phyloP scores from a whole-genome alignment of 2,797 vertebrate genomes.

The Heterohyrax brucei region DNA sequence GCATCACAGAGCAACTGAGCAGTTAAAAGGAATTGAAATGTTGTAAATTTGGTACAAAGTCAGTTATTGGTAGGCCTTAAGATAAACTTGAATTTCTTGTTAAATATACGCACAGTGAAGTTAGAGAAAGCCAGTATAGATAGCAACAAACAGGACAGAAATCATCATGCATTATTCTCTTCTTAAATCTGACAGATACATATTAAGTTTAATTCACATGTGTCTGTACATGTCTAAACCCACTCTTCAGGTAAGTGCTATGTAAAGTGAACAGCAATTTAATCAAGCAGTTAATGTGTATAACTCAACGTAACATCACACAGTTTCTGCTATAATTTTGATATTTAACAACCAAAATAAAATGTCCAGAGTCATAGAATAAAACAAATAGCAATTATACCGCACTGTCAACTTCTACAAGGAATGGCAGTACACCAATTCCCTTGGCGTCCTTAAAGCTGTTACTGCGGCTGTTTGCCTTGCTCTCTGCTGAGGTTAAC shows the following conservation, averaged over 20 bases:
- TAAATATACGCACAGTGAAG: not conserved
- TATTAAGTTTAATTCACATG: not conserved
- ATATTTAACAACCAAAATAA: constrained; percentile 59
- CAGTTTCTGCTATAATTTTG: constrained; percentile 67
- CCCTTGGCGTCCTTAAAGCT: constrained; percentile 24
- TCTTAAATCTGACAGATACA: not conserved
- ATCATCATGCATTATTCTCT: not conserved
- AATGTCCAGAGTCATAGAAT: constrained; percentile 32
- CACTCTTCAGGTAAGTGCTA: not conserved
- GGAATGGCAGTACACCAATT: constrained; percentile 13
- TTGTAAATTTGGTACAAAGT: not conserved
- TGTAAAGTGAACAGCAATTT: not conserved
- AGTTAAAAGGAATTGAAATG: not conserved
- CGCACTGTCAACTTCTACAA: constrained; percentile 59
- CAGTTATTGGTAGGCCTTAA: not conserved
- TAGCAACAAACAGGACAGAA: not conserved
- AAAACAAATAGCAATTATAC: constrained; percentile 51
- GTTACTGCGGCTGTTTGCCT: not conserved
- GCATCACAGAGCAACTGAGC: not conserved
- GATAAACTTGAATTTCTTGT: not conserved
- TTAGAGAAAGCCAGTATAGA: not conserved
- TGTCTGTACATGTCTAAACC: not conserved
- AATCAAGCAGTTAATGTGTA: not conserved
- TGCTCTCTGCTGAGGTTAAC: constrained; percentile 68
- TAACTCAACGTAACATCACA: not conserved